phyloP scores from a whole-genome alignment of 1,140 invertebrate species.

The Notospermus geniculatus region DNA sequence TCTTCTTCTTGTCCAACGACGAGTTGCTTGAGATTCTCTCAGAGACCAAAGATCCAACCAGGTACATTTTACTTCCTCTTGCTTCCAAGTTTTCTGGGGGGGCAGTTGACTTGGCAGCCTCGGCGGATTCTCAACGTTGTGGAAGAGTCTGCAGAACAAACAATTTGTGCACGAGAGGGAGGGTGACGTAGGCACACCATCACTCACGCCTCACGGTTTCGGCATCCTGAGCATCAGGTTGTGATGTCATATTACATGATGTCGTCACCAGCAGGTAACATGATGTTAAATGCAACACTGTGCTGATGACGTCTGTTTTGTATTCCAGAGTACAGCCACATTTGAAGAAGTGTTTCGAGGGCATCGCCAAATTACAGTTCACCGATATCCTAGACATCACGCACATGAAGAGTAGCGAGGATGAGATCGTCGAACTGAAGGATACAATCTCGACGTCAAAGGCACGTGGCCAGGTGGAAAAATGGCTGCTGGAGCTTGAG shows the following conservation, averaged over 20 bases:
- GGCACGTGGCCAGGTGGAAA: constrained; percentile 89
- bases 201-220: too few relatives aligned
- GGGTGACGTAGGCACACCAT: too few relatives aligned
- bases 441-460: constrained; percentile 78
- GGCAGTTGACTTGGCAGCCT: too few relatives aligned
- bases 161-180: too few relatives aligned
- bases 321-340: constrained; percentile 84
- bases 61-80: constrained; percentile 65
- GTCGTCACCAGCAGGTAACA: too few relatives aligned
- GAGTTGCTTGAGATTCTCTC: constrained; percentile 94
- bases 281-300: neutral
- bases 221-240: too few relatives aligned
- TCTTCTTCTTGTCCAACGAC: constrained; percentile 97
- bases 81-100: too few relatives aligned
- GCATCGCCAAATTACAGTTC: constrained; percentile 83
- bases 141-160: too few relatives aligned
- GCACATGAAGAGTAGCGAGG: constrained; percentile 85
- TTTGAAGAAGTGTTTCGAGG: constrained; percentile 90
- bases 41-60: constrained; percentile 93
- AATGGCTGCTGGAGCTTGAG: constrained; percentile 92
- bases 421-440: constrained; percentile 72
- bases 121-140: too few relatives aligned
- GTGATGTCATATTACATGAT: too few relatives aligned
- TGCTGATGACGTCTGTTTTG: constrained; percentile 46
- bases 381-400: constrained; percentile 85